A percentile compares a stretch with the other conserved stretches of the same genome.
These are phyloP conservation scores for Alloscopus bannaensis DNA, from an alignment of 2,888 invertebrate genomes.

Conservation along the genomic window DNA sequence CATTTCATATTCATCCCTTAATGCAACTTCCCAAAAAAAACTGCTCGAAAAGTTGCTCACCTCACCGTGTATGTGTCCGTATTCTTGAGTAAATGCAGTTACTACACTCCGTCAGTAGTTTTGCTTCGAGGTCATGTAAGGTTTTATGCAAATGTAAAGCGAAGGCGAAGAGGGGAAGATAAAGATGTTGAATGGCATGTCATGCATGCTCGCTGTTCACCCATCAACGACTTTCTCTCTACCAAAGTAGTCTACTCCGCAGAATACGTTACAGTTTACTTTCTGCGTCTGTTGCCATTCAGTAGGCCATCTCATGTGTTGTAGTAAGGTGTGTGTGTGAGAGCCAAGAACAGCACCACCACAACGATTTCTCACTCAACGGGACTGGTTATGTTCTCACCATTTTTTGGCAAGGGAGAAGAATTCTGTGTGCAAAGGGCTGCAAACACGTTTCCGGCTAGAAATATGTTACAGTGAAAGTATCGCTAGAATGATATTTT, in stretches of 20 bases:
- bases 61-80: background rate
- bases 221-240: conserved; percentile 42
- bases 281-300: too few species aligned
- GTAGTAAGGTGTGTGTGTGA: background rate
- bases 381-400: background rate
- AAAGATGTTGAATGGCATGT: conserved; percentile 41
- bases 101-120: background rate
- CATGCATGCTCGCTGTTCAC: conserved; percentile 45
- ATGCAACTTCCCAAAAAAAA: too few species aligned
- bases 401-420: background rate
- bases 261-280: too few species aligned
- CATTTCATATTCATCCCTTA: conserved; percentile 1
- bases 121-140: background rate
- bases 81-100: background rate
- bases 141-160: conserved; percentile 24
- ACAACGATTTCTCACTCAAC: background rate
- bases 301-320: background rate
- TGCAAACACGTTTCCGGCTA: too few species aligned
- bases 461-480: too few species aligned
- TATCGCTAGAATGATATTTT: too few species aligned
- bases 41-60: too few species aligned
- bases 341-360: background rate
- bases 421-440: too few species aligned
- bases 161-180: too few species aligned
- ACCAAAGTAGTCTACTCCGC: too few species aligned